phyloP scores from a whole-genome alignment of 2,888 invertebrate species.

The Sesamia inferens region DNA sequence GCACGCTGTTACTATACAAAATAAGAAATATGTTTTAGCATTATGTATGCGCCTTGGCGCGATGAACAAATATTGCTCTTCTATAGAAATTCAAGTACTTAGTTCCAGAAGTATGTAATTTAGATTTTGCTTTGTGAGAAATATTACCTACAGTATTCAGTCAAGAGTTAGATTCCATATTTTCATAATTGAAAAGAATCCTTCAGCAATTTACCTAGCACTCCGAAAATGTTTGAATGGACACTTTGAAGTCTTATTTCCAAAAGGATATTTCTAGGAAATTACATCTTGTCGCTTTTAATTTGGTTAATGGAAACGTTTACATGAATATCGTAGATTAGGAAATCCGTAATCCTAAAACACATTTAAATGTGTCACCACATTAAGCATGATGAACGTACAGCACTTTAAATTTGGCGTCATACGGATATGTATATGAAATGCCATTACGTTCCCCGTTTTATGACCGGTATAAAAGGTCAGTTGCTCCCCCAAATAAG shows the following conservation, averaged over 20 bases:
- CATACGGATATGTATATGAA: conserved; percentile 50
- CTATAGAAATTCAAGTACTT: conserved; percentile 23
- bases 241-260: not conserved
- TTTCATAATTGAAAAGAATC: conserved; percentile 31
- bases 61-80: too few relatives aligned
- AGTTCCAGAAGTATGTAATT: not conserved
- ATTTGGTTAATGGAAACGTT: conserved; percentile 8
- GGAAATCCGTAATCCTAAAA: conserved; percentile 23
- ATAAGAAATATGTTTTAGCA: too few relatives aligned
- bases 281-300: not conserved
- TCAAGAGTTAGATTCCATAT: conserved; percentile 30
- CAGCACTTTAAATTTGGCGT: conserved; percentile 49
- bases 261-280: conserved; percentile 18
- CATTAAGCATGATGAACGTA: conserved; percentile 50
- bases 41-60: too few relatives aligned
- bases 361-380: conserved; percentile 37
- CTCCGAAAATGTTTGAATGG: conserved; percentile 16
- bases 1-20: too few relatives aligned
- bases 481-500: conserved; percentile 61
- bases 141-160: conserved; percentile 36
- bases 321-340: not conserved
- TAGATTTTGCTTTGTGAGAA: conserved; percentile 13
- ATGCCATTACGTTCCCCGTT: conserved; percentile 51
- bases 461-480: conserved; percentile 62
- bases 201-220: not conserved